Evolutionary conservation across 2,797 vertebrate species (phyloP).

Genomic region (Myotis findleyi): DNA sequence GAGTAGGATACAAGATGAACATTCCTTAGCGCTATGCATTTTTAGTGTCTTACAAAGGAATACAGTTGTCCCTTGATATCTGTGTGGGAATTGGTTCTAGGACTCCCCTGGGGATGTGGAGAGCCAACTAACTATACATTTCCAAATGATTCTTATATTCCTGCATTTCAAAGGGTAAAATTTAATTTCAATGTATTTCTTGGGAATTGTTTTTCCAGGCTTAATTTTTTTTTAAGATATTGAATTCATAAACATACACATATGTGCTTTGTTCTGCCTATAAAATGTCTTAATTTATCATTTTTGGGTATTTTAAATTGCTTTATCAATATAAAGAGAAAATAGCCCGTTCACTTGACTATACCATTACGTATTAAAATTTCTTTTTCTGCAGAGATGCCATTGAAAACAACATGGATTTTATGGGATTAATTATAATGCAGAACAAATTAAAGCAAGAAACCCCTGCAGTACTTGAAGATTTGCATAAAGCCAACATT

Average conservation of each 20-base stretch:
- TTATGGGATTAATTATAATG: conserved; percentile 98
- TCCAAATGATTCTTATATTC: conserved; percentile 18
- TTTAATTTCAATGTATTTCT: conserved; percentile 54
- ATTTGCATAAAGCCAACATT: conserved; percentile 94
- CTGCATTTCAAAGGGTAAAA: neutral
- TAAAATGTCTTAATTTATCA: conserved; percentile 44
- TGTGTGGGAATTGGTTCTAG: neutral
- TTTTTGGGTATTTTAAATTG: conserved; percentile 54
- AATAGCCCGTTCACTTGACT: conserved; percentile 37
- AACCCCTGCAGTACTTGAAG: conserved; percentile 94
- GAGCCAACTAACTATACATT: neutral
- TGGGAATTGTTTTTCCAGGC: conserved; percentile 37
- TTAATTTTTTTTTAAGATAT: conserved; percentile 41
- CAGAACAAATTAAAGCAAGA: conserved; percentile 98
- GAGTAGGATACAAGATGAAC: neutral
- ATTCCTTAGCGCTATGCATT: neutral
- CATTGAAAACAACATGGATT: conserved; percentile 97
- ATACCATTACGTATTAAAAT: conserved; percentile 56
- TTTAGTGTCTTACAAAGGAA: conserved; percentile 35
- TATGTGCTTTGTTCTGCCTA: conserved; percentile 33
- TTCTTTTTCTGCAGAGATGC: conserved; percentile 90
- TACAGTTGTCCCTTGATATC: neutral
- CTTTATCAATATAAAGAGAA: conserved; percentile 44
- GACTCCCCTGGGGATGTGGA: neutral
- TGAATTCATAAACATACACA: conserved; percentile 7